phyloP scores from a whole-genome alignment of 2,888 invertebrate genomes.

The Nebria salina region DNA sequence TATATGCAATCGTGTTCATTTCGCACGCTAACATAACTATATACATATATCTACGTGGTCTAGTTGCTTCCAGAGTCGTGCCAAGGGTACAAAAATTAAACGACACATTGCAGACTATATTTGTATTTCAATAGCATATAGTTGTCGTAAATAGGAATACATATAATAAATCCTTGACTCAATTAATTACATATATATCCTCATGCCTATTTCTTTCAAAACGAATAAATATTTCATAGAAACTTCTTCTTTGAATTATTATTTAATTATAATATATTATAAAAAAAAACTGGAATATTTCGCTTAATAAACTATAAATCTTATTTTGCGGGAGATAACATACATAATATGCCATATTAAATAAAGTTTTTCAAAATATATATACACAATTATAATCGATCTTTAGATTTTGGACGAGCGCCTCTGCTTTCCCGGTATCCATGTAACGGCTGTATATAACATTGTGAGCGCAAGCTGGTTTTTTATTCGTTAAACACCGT shows the following conservation, averaged over 20 bases:
- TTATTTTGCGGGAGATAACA: no score
- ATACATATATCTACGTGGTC: not conserved
- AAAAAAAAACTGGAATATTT: no score
- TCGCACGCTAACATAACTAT: not conserved
- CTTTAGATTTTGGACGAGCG: not conserved
- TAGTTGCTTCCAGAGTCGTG: not conserved
- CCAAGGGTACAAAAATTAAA: not conserved
- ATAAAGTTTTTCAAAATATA: no score
- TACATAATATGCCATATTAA: no score
- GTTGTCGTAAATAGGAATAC: no score
- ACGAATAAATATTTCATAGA: not conserved
- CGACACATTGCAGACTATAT: no score
- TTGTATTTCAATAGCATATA: no score
- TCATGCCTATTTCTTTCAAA: not conserved
- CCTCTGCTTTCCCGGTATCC: not conserved
- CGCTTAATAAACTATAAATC: no score
- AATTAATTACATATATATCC: no score
- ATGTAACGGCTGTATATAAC: constrained; percentile 3
- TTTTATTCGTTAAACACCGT: constrained; percentile 28
- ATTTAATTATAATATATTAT: no score
- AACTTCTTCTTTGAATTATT: not conserved
- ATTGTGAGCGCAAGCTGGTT: constrained; percentile 20
- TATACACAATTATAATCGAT: not conserved
- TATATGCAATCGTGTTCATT: not conserved
- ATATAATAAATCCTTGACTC: no score